A percentile compares a stretch with the other conserved stretches of the same genome.
Conservation (phyloP, 2,888 invertebrate species). For the Sarcophaga variegata region DNA sequence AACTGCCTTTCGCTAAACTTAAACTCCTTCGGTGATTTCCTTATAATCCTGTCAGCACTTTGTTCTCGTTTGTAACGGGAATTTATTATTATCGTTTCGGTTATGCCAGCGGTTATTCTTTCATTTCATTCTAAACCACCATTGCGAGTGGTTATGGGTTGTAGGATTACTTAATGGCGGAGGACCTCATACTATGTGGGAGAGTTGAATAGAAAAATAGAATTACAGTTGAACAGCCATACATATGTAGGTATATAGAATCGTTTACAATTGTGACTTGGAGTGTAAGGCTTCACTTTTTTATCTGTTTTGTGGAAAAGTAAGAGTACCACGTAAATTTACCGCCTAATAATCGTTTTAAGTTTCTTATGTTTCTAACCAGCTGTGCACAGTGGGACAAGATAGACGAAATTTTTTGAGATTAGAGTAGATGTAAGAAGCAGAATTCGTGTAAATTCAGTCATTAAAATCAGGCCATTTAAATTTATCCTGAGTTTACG, state of each 20-base stretch:
- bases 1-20: slow-evolving; percentile 46
- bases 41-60: slow-evolving; percentile 66
- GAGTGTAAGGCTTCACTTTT: background rate
- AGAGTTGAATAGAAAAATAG: slow-evolving; percentile 18
- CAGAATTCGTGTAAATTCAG: no score
- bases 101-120: slow-evolving; percentile 57
- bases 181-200: slow-evolving; percentile 37
- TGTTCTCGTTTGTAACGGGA: slow-evolving; percentile 66
- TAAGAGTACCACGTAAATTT: slow-evolving; percentile 49
- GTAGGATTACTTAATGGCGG: background rate
- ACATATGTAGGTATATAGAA: background rate
- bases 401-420: background rate
- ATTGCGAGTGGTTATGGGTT: background rate
- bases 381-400: slow-evolving; percentile 26
- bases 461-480: background rate
- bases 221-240: no score
- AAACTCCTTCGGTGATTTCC: slow-evolving; percentile 67
- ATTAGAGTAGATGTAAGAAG: no score
- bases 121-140: slow-evolving; percentile 5
- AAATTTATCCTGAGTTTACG: background rate
- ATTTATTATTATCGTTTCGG: slow-evolving; percentile 70
- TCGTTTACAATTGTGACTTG: background rate
- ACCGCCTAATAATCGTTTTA: slow-evolving; percentile 56
- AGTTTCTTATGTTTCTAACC: slow-evolving; percentile 36
- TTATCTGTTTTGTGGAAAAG: background rate